These are phyloP conservation scores for Heterochromis multidens DNA, from an alignment of 2,113 vertebrate genomes.

Conservation along the genomic window DNA sequence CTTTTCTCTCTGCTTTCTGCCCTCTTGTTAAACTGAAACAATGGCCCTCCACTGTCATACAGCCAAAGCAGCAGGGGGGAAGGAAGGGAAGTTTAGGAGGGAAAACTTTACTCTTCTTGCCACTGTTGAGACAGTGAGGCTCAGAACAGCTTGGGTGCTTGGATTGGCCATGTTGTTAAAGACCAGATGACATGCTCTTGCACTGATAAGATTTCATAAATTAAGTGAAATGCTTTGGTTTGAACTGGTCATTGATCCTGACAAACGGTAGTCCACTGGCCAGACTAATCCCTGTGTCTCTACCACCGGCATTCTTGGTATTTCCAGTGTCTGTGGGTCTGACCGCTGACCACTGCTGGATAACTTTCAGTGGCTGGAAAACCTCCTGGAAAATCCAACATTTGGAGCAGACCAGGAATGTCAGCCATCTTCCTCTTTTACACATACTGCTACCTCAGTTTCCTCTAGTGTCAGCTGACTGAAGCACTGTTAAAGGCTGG, in stretches of 20 bases:
- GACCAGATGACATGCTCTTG: neutral
- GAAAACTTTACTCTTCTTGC: constrained; percentile 47
- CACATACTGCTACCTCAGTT: constrained; percentile 35
- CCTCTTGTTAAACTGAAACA: constrained; percentile 58
- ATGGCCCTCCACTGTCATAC: constrained; percentile 40
- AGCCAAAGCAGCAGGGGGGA: constrained; percentile 36
- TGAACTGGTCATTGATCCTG: constrained; percentile 36
- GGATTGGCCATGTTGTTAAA: neutral
- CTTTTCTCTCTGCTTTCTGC: constrained; percentile 45
- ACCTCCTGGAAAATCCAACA: constrained; percentile 63
- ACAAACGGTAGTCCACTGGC: constrained; percentile 40
- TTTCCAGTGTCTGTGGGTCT: constrained; percentile 74
- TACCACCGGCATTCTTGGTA: constrained; percentile 56
- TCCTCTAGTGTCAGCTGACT: constrained; percentile 22
- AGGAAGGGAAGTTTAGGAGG: constrained; percentile 54
- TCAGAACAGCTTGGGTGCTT: neutral
- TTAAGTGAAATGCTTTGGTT: neutral
- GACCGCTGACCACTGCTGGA: constrained; percentile 68
- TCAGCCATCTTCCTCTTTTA: constrained; percentile 42
- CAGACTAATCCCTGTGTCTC: constrained; percentile 54
- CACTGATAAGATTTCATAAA: constrained; percentile 4
- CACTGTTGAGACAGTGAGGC: constrained; percentile 40
- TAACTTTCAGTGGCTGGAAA: constrained; percentile 75
- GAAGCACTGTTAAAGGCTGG: neutral
- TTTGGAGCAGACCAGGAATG: constrained; percentile 47